Evolutionary conservation across 2,888 invertebrate species (phyloP).

Genomic region (Steromphala cineraria): DNA sequence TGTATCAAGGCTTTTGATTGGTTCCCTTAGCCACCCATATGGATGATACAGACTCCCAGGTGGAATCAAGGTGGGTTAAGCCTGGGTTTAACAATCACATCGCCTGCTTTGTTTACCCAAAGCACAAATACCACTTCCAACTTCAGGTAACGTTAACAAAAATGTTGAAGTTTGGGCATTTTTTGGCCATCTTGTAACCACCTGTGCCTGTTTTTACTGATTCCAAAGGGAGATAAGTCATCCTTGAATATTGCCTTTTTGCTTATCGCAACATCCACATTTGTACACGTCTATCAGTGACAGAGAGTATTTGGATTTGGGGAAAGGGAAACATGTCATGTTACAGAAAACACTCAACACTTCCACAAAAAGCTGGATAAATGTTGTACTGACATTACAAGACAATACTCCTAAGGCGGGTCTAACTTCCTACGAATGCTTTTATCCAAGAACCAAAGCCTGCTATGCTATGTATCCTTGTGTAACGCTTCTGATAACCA

Average conservation of each 20-base stretch:
- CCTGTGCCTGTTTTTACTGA: neutral
- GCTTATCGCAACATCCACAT: neutral
- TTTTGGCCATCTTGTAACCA: neutral
- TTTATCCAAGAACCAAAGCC: neutral
- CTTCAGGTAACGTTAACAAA: slow-evolving; percentile 2
- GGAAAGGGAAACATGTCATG: neutral
- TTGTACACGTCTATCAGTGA: neutral
- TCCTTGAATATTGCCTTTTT: neutral
- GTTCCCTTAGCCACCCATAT: neutral
- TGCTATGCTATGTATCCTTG: too few species aligned
- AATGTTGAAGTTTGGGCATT: slow-evolving; percentile 2
- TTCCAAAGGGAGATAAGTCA: slow-evolving; percentile 19
- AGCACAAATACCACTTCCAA: neutral
- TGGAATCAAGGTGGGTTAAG: neutral
- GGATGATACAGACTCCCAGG: neutral
- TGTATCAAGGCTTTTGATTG: neutral
- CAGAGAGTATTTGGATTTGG: neutral
- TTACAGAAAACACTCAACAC: neutral
- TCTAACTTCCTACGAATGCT: neutral
- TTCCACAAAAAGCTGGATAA: neutral
- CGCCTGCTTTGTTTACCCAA: neutral
- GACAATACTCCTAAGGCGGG: neutral
- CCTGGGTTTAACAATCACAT: neutral
- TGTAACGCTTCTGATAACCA: too few species aligned
- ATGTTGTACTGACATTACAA: neutral